These are phyloP conservation scores for Melanotaenia trifasciata DNA, from an alignment of 2,797 vertebrate genomes.

Conservation along the genomic window DNA sequence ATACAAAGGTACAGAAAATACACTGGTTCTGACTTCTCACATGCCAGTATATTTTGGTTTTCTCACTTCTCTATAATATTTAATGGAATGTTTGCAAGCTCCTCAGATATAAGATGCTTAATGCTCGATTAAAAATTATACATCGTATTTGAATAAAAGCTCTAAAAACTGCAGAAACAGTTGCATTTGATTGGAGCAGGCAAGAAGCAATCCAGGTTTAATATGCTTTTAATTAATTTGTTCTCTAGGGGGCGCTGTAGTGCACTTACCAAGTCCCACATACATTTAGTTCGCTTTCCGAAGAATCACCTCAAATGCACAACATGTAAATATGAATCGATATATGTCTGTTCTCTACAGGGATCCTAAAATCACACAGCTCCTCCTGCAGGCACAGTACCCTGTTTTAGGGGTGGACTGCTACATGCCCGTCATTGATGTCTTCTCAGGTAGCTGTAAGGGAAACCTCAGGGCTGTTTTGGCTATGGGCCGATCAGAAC, in stretches of 20 bases:
- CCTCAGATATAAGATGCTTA: not conserved
- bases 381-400: constrained; percentile 92
- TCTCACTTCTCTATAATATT: not conserved
- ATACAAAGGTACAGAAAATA: not conserved
- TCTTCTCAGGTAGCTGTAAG: constrained; percentile 87
- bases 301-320: not conserved
- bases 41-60: not conserved
- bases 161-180: not conserved
- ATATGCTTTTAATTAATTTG: not conserved
- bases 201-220: not conserved
- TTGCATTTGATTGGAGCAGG: not conserved
- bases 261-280: not conserved
- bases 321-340: not conserved
- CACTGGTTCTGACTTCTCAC: not conserved
- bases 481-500: constrained; percentile 91
- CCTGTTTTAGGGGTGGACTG: constrained; percentile 94
- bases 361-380: constrained; percentile 85
- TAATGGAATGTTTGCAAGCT: not conserved
- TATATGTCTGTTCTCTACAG: constrained; percentile 67
- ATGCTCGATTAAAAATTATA: not conserved
- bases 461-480: constrained; percentile 91
- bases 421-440: constrained; percentile 89
- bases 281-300: not conserved
- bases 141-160: not conserved
- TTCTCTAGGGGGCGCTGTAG: constrained; percentile 17